Evolutionary conservation across 37 sponge, comb jelly and placozoan genomes (phyloP).

Genomic region (Halisarca cf. caerulea): DNA sequence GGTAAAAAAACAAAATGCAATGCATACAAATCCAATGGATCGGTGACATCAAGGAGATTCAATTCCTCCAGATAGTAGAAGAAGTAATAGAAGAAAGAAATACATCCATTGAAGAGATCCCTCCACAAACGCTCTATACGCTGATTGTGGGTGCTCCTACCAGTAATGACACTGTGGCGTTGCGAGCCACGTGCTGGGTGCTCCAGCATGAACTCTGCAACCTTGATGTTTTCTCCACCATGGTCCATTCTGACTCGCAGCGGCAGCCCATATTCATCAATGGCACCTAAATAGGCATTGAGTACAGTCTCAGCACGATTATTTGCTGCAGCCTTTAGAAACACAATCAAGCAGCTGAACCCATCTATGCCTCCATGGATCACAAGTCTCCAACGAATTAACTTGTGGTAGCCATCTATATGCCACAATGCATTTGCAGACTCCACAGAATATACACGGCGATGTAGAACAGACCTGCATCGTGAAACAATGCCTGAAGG

Average conservation of each 20-base stretch:
- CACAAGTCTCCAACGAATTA: constrained; percentile 57
- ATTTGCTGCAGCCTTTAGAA: constrained; percentile 40
- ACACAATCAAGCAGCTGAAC: constrained; percentile 36
- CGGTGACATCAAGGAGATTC: constrained; percentile 4
- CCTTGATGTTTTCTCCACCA: constrained; percentile 69
- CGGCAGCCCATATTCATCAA: constrained; percentile 58
- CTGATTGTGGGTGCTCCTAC: constrained; percentile 64
- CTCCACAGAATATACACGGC: constrained; percentile 40
- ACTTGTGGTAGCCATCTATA: constrained; percentile 55
- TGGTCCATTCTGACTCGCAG: constrained; percentile 62
- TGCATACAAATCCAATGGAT: constrained; percentile 26
- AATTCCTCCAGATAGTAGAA: constrained; percentile 52
- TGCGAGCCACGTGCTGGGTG: constrained; percentile 34
- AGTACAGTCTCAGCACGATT: constrained; percentile 64
- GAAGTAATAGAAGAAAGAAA: constrained; percentile 31
- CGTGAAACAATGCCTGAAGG: constrained; percentile 36
- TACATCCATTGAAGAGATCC: constrained; percentile 49
- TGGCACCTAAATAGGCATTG: constrained; percentile 29
- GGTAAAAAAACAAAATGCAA: constrained; percentile 43
- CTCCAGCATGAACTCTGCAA: constrained; percentile 53
- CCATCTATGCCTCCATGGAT: constrained; percentile 72
- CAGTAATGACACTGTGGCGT: constrained; percentile 35
- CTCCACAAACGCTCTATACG: constrained; percentile 65
- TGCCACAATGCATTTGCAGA: constrained; percentile 63
- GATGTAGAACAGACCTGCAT: constrained; percentile 4